These are phyloP conservation scores for Glareola pratincola DNA, from an alignment of 2,113 vertebrate species.

Conservation along the genomic window DNA sequence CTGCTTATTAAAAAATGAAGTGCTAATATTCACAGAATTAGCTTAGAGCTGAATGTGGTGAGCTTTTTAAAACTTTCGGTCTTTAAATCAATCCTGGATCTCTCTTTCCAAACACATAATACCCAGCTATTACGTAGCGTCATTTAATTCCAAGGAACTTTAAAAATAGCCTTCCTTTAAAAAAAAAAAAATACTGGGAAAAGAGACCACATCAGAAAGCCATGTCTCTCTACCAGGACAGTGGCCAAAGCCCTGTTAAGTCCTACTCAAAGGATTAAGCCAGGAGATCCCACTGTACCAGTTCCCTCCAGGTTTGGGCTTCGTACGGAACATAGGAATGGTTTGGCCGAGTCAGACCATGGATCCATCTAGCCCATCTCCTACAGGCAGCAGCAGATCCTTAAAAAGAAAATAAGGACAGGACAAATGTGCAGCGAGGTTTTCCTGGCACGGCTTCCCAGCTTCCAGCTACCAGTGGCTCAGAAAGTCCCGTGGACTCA, in stretches of 20 bases:
- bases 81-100: constrained; percentile 38
- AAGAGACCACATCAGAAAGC: background rate
- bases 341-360: background rate
- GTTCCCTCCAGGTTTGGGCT: background rate
- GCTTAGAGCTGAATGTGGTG: constrained; percentile 25
- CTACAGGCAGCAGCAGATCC: background rate
- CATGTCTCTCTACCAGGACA: background rate
- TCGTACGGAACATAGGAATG: background rate
- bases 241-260: background rate
- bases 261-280: background rate
- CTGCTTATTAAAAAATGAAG: constrained; percentile 55
- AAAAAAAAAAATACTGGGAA: background rate
- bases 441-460: background rate
- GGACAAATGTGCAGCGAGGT: background rate
- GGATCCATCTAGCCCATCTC: background rate
- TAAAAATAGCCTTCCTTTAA: constrained; percentile 1
- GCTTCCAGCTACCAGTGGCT: background rate
- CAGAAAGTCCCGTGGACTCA: background rate
- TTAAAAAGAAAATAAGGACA: background rate
- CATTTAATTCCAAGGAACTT: background rate
- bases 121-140: background rate
- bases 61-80: constrained; percentile 25
- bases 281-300: background rate
- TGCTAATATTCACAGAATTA: constrained; percentile 49
- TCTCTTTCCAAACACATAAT: constrained; percentile 27